Percentiles rank a stretch among this genome's conserved stretches.
These are phyloP conservation scores for Achroia grisella DNA, from an alignment of 1,140 invertebrate species.

Conservation along the genomic window DNA sequence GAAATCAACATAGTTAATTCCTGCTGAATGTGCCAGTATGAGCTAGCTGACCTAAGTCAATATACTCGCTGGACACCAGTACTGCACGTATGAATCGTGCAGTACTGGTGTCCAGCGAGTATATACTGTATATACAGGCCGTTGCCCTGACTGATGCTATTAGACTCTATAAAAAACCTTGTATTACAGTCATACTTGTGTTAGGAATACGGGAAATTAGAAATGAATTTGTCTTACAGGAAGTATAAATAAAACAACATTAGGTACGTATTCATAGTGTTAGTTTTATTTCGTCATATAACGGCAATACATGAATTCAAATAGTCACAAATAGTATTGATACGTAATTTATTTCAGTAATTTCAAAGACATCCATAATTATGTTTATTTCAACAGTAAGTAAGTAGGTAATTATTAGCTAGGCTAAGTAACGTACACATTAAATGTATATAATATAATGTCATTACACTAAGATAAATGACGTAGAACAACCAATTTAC, in stretches of 20 bases:
- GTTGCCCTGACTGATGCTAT: too few species aligned
- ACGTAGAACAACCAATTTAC: conserved; percentile 21
- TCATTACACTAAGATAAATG: conserved; percentile 23
- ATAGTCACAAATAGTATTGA: conserved; percentile 14
- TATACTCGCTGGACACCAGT: too few species aligned
- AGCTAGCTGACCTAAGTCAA: too few species aligned
- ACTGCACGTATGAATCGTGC: too few species aligned
- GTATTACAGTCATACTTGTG: too few species aligned
- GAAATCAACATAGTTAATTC: too few species aligned
- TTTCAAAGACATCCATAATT: conserved; percentile 7
- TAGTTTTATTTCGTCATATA: conserved; percentile 41
- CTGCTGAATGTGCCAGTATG: too few species aligned
- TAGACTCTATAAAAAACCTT: too few species aligned
- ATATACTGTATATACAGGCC: too few species aligned
- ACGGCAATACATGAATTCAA: conserved; percentile 25
- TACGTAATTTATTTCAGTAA: conserved; percentile 17
- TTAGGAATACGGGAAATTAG: too few species aligned
- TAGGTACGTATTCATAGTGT: conserved; percentile 32
- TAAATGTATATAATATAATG: conserved; percentile 17
- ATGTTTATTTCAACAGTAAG: conserved; percentile 10
- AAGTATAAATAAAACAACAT: not conserved
- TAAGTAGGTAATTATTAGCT: conserved; percentile 18
- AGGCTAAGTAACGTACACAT: conserved; percentile 29
- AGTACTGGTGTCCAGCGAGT: too few species aligned
- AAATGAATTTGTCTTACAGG: too few species aligned